Conservation (phyloP, 92 coral and sea anemone genomes). For the Zoanthus sansibaricus region DNA sequence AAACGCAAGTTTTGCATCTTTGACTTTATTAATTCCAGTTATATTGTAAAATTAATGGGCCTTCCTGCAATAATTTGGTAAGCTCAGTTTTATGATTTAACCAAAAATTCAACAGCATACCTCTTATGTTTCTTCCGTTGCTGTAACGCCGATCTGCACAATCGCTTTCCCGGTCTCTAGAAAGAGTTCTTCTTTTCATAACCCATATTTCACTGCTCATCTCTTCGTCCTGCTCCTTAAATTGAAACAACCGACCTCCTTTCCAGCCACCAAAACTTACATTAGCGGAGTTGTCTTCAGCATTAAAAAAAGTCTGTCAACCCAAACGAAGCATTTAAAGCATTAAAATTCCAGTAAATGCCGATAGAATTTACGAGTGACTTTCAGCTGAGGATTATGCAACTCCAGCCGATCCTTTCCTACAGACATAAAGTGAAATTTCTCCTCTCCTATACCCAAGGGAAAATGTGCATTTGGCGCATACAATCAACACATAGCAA, state of each 20-base stretch:
- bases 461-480: not conserved
- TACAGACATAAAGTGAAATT: not conserved
- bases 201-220: slow-evolving; percentile 27
- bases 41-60: not conserved
- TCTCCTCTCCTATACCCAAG: not conserved
- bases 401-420: not conserved
- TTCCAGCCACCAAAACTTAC: not conserved
- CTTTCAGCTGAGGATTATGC: not conserved
- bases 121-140: slow-evolving; percentile 2
- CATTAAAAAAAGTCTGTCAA: not conserved
- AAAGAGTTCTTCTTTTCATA: slow-evolving; percentile 7
- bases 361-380: not conserved
- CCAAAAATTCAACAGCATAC: not conserved
- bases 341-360: not conserved
- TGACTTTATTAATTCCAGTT: not conserved
- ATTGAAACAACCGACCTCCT: not conserved
- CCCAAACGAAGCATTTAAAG: not conserved
- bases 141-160: slow-evolving; percentile 10
- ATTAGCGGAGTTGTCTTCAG: not conserved
- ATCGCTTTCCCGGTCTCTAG: not conserved
- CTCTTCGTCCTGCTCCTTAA: not conserved
- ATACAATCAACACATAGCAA: not conserved
- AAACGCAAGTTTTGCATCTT: not conserved
- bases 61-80: not conserved
- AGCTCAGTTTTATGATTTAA: not conserved